Conservation (phyloP, 2,888 invertebrate genomes). For the Trichopoda pennipes region DNA sequence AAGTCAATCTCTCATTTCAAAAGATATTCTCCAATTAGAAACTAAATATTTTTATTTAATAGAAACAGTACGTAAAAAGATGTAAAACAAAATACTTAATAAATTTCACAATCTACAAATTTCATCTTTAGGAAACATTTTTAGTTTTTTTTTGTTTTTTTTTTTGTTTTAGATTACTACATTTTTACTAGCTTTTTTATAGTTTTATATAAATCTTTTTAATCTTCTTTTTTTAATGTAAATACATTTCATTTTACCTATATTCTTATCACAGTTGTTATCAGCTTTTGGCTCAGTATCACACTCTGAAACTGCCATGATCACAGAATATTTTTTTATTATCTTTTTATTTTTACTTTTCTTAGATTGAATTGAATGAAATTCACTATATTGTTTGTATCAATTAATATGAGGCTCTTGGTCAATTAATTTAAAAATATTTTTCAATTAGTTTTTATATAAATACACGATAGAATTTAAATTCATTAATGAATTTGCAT, state of each 20-base stretch:
- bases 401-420: constrained; percentile 40
- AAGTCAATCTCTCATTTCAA: no score
- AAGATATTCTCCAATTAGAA: no score
- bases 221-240: not conserved
- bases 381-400: constrained; percentile 20
- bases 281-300: constrained; percentile 11
- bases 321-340: constrained; percentile 21
- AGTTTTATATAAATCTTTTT: not conserved
- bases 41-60: no score
- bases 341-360: no score
- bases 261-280: constrained; percentile 56
- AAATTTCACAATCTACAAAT: no score
- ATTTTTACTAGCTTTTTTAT: not conserved
- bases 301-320: constrained; percentile 49
- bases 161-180: no score
- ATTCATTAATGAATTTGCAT: constrained; percentile 29
- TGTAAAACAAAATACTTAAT: no score
- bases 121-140: no score
- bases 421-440: constrained; percentile 43
- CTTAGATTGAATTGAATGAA: not conserved
- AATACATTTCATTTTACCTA: constrained; percentile 50
- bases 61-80: no score
- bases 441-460: not conserved
- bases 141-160: no score
- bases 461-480: constrained; percentile 17